These are phyloP conservation scores for Meloe dianella DNA, from an alignment of 2,888 invertebrate species.

Conservation along the genomic window DNA sequence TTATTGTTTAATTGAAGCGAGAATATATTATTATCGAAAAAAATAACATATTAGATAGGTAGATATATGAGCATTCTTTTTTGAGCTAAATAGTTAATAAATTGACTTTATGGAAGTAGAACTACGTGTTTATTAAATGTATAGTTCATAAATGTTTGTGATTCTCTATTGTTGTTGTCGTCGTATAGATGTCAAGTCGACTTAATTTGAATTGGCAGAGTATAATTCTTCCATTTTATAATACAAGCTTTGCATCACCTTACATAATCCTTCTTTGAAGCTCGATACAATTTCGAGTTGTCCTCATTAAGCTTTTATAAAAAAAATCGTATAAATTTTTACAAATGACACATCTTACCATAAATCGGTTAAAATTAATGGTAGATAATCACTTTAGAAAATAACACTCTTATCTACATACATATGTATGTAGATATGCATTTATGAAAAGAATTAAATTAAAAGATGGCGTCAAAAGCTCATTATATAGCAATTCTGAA, in stretches of 20 bases:
- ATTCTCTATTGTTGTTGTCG: no score
- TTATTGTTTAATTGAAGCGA: not conserved
- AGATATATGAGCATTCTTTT: not conserved
- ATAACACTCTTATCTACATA: no score
- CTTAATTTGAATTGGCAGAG: not conserved
- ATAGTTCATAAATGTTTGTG: no score
- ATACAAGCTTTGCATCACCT: not conserved
- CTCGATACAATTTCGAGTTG: not conserved
- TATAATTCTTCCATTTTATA: not conserved
- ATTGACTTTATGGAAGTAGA: no score
- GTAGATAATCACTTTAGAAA: constrained; percentile 20
- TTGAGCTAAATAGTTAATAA: no score
- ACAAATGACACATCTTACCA: constrained; percentile 19
- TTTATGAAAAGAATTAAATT: no score
- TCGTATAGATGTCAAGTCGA: no score
- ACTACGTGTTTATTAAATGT: no score
- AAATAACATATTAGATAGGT: no score
- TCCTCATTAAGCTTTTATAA: constrained; percentile 9
- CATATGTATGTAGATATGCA: no score
- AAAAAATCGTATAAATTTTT: constrained; percentile 24
- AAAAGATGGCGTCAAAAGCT: constrained; percentile 19
- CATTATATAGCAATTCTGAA: constrained; percentile 23
- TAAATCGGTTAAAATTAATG: constrained; percentile 21
- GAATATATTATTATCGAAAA: not conserved
- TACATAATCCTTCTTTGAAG: not conserved